phyloP scores from a whole-genome alignment of 2,113 vertebrate genomes.

The Oreochromis aureus region DNA sequence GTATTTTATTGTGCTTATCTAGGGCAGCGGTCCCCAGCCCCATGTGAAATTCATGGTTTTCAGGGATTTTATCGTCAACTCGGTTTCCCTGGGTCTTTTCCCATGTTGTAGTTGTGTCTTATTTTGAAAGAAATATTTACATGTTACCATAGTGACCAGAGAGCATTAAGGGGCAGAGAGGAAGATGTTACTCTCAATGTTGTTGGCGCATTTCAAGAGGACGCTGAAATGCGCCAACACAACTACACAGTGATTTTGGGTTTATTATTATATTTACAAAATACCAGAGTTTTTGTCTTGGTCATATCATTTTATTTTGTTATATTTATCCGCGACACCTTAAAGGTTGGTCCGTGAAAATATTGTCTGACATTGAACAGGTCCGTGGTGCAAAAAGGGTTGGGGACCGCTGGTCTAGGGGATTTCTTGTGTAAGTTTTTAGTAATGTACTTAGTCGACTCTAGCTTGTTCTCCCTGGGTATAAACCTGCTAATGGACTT shows the following conservation, averaged over 20 bases:
- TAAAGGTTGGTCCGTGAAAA: neutral
- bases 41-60: neutral
- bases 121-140: neutral
- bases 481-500: neutral
- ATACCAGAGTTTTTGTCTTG: neutral
- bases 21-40: fast-evolving
- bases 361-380: neutral
- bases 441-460: neutral
- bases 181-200: too few species aligned
- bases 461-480: neutral
- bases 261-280: neutral
- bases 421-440: neutral
- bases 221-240: neutral
- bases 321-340: neutral
- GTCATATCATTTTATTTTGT: neutral
- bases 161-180: neutral
- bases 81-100: neutral
- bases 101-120: neutral
- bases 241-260: neutral
- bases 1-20: neutral
- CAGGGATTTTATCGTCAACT: neutral
- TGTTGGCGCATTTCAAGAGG: too few species aligned
- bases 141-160: neutral
- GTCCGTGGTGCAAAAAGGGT: neutral
- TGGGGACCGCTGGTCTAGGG: neutral